phyloP scores from a whole-genome alignment of 92 coral and sea anemone species.

The Siderastrea siderea region DNA sequence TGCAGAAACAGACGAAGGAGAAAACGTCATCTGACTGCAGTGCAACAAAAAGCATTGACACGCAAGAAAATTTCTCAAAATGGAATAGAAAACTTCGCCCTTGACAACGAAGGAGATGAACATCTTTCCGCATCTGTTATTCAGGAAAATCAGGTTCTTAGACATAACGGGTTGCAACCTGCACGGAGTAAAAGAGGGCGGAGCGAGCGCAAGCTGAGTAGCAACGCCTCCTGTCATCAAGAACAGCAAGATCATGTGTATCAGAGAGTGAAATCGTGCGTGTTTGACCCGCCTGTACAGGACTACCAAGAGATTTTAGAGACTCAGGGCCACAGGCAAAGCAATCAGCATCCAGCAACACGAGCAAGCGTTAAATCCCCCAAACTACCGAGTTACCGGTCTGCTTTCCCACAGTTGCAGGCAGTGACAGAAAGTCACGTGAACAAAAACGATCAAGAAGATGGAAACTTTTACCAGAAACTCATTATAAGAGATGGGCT shows the following conservation, averaged over 20 bases:
- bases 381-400: background rate
- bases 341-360: background rate
- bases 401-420: background rate
- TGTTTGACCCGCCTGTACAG: background rate
- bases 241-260: slow-evolving; percentile 27
- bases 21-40: slow-evolving; percentile 20
- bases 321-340: background rate
- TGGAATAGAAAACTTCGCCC: slow-evolving; percentile 17
- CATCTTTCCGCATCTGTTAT: background rate
- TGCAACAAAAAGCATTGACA: slow-evolving; percentile 5
- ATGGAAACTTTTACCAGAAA: background rate
- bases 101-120: background rate
- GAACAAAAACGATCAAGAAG: background rate
- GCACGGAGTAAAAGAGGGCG: background rate
- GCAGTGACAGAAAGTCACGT: background rate
- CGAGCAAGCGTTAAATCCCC: background rate
- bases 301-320: background rate
- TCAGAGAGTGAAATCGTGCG: slow-evolving; percentile 28
- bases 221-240: background rate
- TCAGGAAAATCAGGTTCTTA: background rate
- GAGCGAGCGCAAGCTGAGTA: background rate
- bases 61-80: background rate
- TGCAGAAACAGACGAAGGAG: slow-evolving; percentile 13
- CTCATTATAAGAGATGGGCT: background rate
- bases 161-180: background rate